A percentile compares a stretch with the other conserved stretches of the same genome.
phyloP scores from a whole-genome alignment of 2,888 invertebrate species.

The Agrotis puta region DNA sequence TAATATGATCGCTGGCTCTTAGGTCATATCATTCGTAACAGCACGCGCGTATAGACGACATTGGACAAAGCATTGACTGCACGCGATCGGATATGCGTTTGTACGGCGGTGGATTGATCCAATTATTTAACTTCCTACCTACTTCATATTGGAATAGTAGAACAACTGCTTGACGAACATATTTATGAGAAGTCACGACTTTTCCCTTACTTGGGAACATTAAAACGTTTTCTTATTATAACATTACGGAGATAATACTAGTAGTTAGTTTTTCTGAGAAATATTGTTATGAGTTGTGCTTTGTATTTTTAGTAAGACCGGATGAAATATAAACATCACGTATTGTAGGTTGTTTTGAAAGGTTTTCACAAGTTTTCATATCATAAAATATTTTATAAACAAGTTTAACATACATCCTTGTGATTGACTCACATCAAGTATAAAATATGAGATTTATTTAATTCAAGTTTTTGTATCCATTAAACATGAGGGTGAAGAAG shows the following conservation, averaged over 20 bases:
- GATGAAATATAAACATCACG: conserved; percentile 9
- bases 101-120: conserved; percentile 34
- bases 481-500: conserved; percentile 2
- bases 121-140: conserved; percentile 62
- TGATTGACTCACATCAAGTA: background rate
- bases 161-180: conserved; percentile 12
- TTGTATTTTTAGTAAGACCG: conserved; percentile 1
- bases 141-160: conserved; percentile 36
- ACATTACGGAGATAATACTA: too few species aligned
- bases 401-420: background rate
- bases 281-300: conserved; percentile 4
- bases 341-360: conserved; percentile 15
- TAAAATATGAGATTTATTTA: background rate
- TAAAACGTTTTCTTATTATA: background rate
- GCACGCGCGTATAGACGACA: conserved; percentile 46
- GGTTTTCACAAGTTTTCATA: background rate
- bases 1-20: conserved; percentile 21
- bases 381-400: background rate
- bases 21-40: conserved; percentile 12
- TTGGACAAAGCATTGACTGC: conserved; percentile 50
- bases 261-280: background rate
- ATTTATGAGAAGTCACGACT: conserved; percentile 14
- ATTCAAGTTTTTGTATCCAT: conserved; percentile 14
- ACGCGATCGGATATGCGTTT: conserved; percentile 57
- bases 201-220: conserved; percentile 4